Base-by-base conservation (phyloP, 2,888 invertebrate genomes). In the Dryadula phaetusa region DNA sequence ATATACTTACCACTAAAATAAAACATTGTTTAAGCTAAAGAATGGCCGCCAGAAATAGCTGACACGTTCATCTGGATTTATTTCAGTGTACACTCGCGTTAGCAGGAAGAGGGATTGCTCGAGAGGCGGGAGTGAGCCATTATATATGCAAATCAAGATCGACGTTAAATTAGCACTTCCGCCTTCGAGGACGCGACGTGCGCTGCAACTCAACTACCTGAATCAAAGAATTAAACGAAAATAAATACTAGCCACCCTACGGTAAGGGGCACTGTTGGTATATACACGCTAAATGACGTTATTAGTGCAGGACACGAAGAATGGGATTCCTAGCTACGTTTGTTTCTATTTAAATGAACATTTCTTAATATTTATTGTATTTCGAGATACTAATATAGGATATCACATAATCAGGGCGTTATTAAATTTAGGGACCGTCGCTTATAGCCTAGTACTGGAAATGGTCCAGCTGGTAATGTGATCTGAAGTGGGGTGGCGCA, bases 91-190 rank as follows among this genome's bases (percentile, higher is more conserved):
- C 14, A 56, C 7, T 20, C 44, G 44, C 18, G 16, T 52, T 34
- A 20, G n/a, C 20, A 54, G 54, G 54, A 22, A 22, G 56, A 40
- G 56, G 25, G 40, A 56, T 40, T 22, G 56, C 40, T 56, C 16
- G 22, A 5, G 22, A 56, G 56, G 22, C 52, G 25, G 52, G 53
- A 53, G 25, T 63, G 16, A 53, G 25, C 32, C 40, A 58, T 65
- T n/a, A 44, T 22, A 56, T n/a, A 60, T 60, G 60, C 44, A 60
- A 60, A 42, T 60, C 60, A 18, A 28, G 7, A 34, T 61, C 73
- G 66, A 69, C 46, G 66, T 58, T 40, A 54, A 64, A 62, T 53
- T 62, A 58, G 67, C 62, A 62, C 32, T 56, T 63, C 44, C 52
- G 58, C 20, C 37, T 18, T 6, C 25, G 25, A n/a, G 34, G 56